Evolutionary conservation across 30 jellyfish, hydroid and myxozoan genomes (phyloP), one percentile per base, ranked within the genome.

Genomic region (Hydractinia symbiolongicarpus): DNA sequence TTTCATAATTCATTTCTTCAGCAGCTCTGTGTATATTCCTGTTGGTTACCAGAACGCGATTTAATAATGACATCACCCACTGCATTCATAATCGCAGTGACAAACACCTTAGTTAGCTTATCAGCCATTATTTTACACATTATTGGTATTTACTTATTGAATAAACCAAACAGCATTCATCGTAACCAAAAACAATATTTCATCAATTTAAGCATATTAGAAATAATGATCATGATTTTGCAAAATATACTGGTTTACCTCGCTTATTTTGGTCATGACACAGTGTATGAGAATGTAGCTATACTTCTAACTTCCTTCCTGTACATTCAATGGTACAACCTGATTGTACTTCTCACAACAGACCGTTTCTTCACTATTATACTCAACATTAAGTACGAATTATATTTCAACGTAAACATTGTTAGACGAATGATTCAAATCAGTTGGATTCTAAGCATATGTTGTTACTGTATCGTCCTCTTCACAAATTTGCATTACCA

Each of bases 291-390:
- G 8, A n/a, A 64, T 13, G 2, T 13, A 7, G 74, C 74, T 6
- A 64, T 64, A 7, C 52, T 64, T 7, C 9, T n/a, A n/a, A 13
- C 7, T 6, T 64, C 40, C 2, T n/a, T 64, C 4, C 40, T 44
- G 1, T 7, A n/a, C 19, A n/a, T 64, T n/a, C 74, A 44, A 64
- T 64, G 74, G 74, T 64, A 51, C 16, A 6, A n/a, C 40, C 9
- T 64, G 17, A 64, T 64, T 44, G 40, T 64, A 6, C 40, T 51
- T 1, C 17, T 64, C 9, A 64, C 74, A 64, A 64, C 40, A 64
- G 74, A 64, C 74, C 9, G 74, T 6, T 64, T n/a, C 74, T 13
- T 64, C 52, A 51, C 74, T n/a, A 51, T 64, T 13, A 64, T 44
- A 64, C 16, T 64, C 52, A 64, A 64, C 16, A 64, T 64, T 51